Conservation (phyloP, 2,888 invertebrate genomes). For the Stenoptilia bipunctidactyla region DNA sequence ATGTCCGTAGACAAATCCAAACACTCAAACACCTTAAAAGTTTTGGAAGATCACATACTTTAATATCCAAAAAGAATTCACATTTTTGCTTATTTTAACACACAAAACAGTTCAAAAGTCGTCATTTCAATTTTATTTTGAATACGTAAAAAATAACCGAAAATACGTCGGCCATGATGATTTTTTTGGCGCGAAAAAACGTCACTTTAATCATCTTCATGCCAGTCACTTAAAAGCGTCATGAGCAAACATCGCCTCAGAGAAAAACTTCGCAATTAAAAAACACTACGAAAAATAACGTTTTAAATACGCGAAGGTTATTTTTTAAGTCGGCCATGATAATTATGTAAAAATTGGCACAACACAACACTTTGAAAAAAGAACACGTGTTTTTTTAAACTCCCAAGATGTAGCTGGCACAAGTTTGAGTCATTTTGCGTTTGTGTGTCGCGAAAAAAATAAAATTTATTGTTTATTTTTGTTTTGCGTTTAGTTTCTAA, state of each 20-base stretch:
- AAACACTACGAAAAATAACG: conserved; percentile 12
- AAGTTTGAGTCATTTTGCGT: background rate
- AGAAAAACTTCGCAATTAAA: conserved; percentile 4
- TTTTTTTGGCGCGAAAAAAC: conserved; percentile 59
- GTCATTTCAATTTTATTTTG: conserved; percentile 67
- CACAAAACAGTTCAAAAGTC: conserved; percentile 24
- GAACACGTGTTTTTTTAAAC: conserved; percentile 7
- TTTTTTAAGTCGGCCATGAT: conserved; percentile 34
- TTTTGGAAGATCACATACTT: conserved; percentile 15
- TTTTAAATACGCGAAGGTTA: conserved; percentile 34
- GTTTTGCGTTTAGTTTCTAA: conserved; percentile 62
- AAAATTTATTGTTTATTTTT: conserved; percentile 52
- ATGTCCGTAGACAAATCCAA: conserved; percentile 3
- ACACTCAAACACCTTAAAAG: conserved; percentile 18
- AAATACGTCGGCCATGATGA: conserved; percentile 39
- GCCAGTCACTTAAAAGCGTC: background rate
- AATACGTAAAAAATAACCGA: conserved; percentile 52
- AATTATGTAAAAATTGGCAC: conserved; percentile 22
- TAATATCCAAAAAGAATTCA: conserved; percentile 14
- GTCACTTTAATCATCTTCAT: conserved; percentile 42
- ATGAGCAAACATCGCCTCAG: conserved; percentile 3
- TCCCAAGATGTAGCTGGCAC: background rate
- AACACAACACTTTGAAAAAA: conserved; percentile 18
- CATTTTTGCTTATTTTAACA: conserved; percentile 35
- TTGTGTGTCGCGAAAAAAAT: conserved; percentile 13